Evolutionary conservation across 2,113 vertebrate genomes (phyloP).

Genomic region (Corynorhinus townsendii): DNA sequence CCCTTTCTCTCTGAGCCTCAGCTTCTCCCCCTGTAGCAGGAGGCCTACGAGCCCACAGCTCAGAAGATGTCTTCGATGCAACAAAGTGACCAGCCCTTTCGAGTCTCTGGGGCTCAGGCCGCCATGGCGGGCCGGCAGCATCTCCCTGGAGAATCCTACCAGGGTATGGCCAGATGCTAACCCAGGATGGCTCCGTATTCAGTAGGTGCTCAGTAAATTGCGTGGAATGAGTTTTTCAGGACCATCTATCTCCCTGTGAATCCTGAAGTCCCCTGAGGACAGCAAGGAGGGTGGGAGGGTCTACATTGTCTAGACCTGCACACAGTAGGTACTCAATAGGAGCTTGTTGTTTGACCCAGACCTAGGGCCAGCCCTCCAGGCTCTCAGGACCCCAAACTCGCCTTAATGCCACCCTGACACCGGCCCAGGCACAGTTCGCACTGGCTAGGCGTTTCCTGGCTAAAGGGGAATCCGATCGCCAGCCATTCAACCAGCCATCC

Average conservation of each 20-base stretch:
- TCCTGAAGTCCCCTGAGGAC: too few species aligned
- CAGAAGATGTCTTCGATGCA: background rate
- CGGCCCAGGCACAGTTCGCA: rapidly evolving
- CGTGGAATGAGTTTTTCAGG: background rate
- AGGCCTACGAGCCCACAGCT: background rate
- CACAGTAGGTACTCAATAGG: background rate
- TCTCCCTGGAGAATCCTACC: rapidly evolving
- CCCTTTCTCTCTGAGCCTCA: background rate
- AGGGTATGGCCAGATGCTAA: background rate
- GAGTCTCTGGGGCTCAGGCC: too few species aligned
- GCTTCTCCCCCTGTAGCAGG: background rate
- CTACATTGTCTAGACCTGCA: background rate
- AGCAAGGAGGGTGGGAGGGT: too few species aligned
- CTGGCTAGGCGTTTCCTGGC: background rate
- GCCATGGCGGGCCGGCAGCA: rapidly evolving
- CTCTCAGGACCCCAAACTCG: background rate
- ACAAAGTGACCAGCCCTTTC: rapidly evolving
- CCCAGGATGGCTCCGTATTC: too few species aligned
- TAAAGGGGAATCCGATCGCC: too few species aligned
- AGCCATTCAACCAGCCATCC: background rate
- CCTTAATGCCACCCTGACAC: too few species aligned
- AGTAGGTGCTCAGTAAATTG: background rate
- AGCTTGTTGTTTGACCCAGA: background rate
- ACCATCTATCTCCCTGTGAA: rapidly evolving
- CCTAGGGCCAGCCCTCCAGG: background rate